Conservation (phyloP, 2,888 invertebrate species). For the Copidosoma aretas region DNA sequence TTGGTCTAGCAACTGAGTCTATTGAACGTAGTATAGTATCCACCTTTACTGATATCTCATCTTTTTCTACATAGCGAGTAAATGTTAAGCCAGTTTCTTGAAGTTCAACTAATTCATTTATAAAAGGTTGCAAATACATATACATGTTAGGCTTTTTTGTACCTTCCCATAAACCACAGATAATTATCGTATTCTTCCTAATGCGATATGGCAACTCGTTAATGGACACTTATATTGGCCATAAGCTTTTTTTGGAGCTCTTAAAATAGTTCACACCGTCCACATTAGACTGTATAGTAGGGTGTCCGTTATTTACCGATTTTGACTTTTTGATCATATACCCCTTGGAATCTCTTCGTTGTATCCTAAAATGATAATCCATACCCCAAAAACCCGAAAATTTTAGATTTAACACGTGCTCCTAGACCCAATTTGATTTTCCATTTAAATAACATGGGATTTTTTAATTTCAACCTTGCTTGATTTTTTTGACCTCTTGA, state of each 20-base stretch:
- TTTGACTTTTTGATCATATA: no score
- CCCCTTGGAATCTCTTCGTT: no score
- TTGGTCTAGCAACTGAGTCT: constrained; percentile 27
- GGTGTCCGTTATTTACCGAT: no score
- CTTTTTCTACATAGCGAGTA: background rate
- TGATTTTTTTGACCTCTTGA: no score
- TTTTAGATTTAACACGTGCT: no score
- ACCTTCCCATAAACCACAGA: constrained; percentile 33
- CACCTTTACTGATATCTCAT: constrained; percentile 24
- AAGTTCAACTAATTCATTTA: constrained; percentile 28
- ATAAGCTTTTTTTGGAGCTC: constrained; percentile 33
- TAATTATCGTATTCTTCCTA: constrained; percentile 32
- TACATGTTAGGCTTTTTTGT: constrained; percentile 18
- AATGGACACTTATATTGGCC: constrained; percentile 35
- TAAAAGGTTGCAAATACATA: constrained; percentile 22
- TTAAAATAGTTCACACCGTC: constrained; percentile 35
- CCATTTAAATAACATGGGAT: no score
- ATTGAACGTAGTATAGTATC: constrained; percentile 23
- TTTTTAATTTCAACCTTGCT: no score
- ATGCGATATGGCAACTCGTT: constrained; percentile 38
- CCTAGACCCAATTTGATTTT: no score
- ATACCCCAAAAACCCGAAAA: no score
- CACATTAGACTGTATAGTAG: constrained; percentile 36
- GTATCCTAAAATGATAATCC: no score
- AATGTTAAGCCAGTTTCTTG: constrained; percentile 23